phyloP scores from a whole-genome alignment of 2,797 vertebrate species.

The Lutjanus campechanus region DNA sequence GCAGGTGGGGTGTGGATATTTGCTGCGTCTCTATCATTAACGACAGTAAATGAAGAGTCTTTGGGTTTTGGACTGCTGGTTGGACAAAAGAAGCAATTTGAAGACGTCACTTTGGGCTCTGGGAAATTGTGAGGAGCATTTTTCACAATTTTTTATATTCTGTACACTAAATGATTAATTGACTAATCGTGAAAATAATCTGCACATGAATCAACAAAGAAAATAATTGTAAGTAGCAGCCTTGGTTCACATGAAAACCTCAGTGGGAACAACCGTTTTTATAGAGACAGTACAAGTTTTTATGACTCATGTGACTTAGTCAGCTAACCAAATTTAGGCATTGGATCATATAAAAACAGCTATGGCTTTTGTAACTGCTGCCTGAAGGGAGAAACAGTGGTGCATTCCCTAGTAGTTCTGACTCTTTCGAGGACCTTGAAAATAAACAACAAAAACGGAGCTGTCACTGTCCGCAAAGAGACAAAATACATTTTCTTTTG shows the following conservation, averaged over 20 bases:
- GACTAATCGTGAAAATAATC: no score
- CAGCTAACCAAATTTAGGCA: not conserved
- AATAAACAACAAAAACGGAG: slow-evolving; percentile 2
- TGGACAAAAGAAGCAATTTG: no score
- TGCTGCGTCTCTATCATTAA: no score
- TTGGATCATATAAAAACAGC: not conserved
- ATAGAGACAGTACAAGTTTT: slow-evolving; percentile 4
- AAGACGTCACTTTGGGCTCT: no score
- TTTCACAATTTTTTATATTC: no score
- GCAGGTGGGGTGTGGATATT: no score
- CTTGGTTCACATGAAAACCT: not conserved
- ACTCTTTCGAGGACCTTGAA: not conserved
- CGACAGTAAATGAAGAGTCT: no score
- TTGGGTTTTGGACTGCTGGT: no score
- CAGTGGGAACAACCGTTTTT: not conserved
- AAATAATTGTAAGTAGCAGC: no score
- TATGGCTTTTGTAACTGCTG: slow-evolving; percentile 36
- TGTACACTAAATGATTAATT: no score
- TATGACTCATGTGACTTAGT: not conserved
- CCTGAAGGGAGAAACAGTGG: slow-evolving; percentile 14
- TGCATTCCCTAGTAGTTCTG: slow-evolving; percentile 14
- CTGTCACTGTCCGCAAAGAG: not conserved
- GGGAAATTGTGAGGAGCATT: no score
- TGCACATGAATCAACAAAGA: no score
- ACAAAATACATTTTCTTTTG: not conserved